These are phyloP conservation scores for Hiodon alosoides DNA, from an alignment of 2,113 vertebrate species.

Conservation along the genomic window DNA sequence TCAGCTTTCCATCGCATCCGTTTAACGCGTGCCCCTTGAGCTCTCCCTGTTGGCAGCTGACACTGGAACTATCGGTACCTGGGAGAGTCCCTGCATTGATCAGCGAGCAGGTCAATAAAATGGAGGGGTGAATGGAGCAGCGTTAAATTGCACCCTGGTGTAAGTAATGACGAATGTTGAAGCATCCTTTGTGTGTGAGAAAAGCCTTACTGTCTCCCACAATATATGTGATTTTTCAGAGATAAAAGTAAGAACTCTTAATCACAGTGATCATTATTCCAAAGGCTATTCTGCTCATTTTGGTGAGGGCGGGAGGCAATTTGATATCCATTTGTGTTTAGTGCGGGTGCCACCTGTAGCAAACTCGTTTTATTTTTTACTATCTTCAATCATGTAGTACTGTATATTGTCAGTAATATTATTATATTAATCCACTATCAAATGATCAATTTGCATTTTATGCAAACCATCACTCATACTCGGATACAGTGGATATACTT, in stretches of 20 bases:
- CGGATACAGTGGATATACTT: background rate
- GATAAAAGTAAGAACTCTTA: background rate
- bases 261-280: background rate
- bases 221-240: background rate
- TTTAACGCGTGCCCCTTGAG: background rate
- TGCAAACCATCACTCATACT: no score
- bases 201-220: background rate
- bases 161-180: background rate
- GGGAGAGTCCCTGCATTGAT: conserved; percentile 12
- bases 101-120: no score
- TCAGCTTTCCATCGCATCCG: background rate
- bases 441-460: no score
- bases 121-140: background rate
- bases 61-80: conserved; percentile 2
- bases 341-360: background rate
- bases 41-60: background rate
- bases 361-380: background rate
- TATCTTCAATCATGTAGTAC: no score
- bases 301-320: background rate
- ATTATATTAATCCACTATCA: no score
- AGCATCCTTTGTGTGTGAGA: background rate
- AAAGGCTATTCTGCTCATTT: background rate
- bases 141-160: background rate
- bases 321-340: background rate
- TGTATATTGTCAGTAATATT: no score